Percentiles rank a stretch among this genome's conserved stretches.
Conservation (phyloP, 2,888 invertebrate species). For the Terebella lapidaria region DNA sequence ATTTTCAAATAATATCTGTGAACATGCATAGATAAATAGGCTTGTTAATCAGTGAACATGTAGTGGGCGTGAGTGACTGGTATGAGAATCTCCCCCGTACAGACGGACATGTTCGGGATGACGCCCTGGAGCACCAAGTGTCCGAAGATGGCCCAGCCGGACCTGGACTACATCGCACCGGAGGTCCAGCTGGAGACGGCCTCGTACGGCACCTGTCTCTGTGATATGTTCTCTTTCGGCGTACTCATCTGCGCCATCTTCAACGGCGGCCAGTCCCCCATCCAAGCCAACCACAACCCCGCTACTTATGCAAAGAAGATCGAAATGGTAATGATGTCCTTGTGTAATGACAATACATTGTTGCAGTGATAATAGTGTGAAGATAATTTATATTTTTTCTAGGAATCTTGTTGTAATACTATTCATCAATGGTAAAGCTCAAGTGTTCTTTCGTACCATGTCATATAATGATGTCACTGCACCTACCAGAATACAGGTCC, state of each 20-base stretch:
- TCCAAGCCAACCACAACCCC: slow-evolving; percentile 87
- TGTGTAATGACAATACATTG: too few species aligned
- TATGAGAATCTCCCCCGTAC: neutral
- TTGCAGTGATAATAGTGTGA: too few species aligned
- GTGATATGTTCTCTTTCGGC: slow-evolving; percentile 95
- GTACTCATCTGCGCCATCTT: slow-evolving; percentile 89
- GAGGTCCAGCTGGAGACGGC: slow-evolving; percentile 73
- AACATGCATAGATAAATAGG: too few species aligned
- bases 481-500: too few species aligned
- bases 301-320: slow-evolving; percentile 84
- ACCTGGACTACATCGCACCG: slow-evolving; percentile 89
- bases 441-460: too few species aligned
- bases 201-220: slow-evolving; percentile 64
- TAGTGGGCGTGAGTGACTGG: too few species aligned
- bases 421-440: too few species aligned
- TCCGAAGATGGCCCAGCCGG: slow-evolving; percentile 89
- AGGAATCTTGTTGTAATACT: too few species aligned
- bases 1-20: too few species aligned
- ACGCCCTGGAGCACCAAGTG: slow-evolving; percentile 86
- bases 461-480: too few species aligned
- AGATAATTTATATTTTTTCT: too few species aligned
- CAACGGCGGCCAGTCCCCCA: slow-evolving; percentile 81
- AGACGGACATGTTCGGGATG: slow-evolving; percentile 71
- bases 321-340: slow-evolving; percentile 67
- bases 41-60: too few species aligned